Percentiles rank a stretch among this genome's conserved stretches.
These are phyloP conservation scores for Pollenia labialis DNA, from an alignment of 2,888 invertebrate species.

Conservation along the genomic window DNA sequence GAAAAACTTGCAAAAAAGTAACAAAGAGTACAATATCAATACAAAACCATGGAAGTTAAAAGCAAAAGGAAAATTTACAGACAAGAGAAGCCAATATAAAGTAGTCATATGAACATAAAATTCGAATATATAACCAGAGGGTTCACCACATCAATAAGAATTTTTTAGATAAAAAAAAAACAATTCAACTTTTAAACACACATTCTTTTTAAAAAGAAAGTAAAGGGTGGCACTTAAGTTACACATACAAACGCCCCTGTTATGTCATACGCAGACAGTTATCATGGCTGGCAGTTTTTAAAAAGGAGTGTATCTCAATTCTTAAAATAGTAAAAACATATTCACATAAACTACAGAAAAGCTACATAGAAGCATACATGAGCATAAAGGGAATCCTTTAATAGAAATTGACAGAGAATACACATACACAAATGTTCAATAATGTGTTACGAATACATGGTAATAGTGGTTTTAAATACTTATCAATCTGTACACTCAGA, in stretches of 20 bases:
- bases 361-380: no score
- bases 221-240: not conserved
- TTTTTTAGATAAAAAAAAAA: slow-evolving; percentile 50
- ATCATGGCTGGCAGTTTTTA: no score
- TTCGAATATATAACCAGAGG: slow-evolving; percentile 37
- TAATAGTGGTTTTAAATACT: slow-evolving; percentile 25
- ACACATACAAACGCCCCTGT: no score
- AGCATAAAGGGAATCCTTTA: not conserved
- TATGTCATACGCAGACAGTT: no score
- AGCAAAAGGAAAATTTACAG: slow-evolving; percentile 18
- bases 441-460: slow-evolving; percentile 29
- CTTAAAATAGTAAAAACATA: no score
- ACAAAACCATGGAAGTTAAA: slow-evolving; percentile 13
- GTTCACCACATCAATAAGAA: slow-evolving; percentile 58
- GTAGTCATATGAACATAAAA: not conserved
- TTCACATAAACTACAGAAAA: no score
- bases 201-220: not conserved
- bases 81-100: slow-evolving; percentile 40
- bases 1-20: not conserved
- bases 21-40: not conserved
- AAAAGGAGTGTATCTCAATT: no score
- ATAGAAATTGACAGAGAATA: slow-evolving; percentile 5
- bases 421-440: not conserved
- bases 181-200: slow-evolving; percentile 18
- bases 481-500: not conserved